These are phyloP conservation scores for Leptarthrus brevirostris DNA, from an alignment of 2,888 invertebrate genomes.

Conservation along the genomic window DNA sequence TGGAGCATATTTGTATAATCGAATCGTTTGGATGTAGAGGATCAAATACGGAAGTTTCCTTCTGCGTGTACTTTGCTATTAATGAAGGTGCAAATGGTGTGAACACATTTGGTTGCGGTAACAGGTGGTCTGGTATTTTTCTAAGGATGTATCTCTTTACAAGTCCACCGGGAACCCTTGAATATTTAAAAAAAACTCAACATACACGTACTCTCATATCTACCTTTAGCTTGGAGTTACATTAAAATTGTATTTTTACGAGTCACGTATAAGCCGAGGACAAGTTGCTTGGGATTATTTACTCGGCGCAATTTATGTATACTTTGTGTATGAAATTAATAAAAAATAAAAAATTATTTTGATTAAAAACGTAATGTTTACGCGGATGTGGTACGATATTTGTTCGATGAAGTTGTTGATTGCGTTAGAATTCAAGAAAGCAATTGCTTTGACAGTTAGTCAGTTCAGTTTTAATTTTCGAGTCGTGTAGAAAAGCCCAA, in stretches of 20 bases:
- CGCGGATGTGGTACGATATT: too few relatives aligned
- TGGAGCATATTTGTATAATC: neutral
- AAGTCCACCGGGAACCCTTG: too few relatives aligned
- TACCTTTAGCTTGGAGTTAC: neutral
- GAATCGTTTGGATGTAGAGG: neutral
- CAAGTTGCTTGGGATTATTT: neutral
- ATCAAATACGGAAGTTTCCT: neutral
- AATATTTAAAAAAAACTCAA: neutral
- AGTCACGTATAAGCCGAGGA: conserved; percentile 1
- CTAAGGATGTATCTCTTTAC: too few relatives aligned
- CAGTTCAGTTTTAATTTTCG: too few relatives aligned
- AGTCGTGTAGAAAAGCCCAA: too few relatives aligned
- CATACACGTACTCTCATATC: neutral
- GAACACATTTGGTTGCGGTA: neutral
- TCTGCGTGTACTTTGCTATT: neutral
- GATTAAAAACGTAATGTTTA: too few relatives aligned
- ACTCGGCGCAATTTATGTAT: neutral
- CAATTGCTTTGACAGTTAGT: too few relatives aligned
- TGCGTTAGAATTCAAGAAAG: too few relatives aligned
- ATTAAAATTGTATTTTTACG: neutral
- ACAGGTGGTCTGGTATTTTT: neutral
- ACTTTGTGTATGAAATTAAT: neutral
- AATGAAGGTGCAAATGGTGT: conserved; percentile 12
- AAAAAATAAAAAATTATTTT: too few relatives aligned
- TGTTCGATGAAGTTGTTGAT: too few relatives aligned